phyloP scores from a whole-genome alignment of 2,888 invertebrate genomes.

The Encarsia formosa region DNA sequence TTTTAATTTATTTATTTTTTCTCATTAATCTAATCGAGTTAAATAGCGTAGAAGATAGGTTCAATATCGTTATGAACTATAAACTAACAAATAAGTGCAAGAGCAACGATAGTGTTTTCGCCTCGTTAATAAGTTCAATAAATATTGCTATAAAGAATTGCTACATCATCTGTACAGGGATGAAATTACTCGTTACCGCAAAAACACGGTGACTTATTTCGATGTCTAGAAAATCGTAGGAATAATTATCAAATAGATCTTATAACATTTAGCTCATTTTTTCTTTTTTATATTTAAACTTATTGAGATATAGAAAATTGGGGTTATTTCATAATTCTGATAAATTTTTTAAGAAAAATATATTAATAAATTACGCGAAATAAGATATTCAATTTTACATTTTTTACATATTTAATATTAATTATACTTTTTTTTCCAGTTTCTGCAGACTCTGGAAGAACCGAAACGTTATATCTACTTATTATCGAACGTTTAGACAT shows the following conservation, averaged over 20 bases:
- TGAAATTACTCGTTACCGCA: slow-evolving; percentile 5
- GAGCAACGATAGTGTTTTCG: slow-evolving; percentile 17
- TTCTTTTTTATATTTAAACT: slow-evolving; percentile 3
- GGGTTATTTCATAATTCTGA: slow-evolving; percentile 8
- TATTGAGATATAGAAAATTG: too few relatives aligned
- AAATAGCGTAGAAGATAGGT: slow-evolving; percentile 13
- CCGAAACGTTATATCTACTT: slow-evolving; percentile 9
- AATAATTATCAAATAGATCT: background rate
- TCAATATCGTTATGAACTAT: slow-evolving; percentile 13
- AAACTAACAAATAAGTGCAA: slow-evolving; percentile 17
- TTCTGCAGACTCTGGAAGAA: slow-evolving; percentile 16
- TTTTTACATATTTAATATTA: slow-evolving; percentile 11
- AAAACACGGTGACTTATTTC: slow-evolving; percentile 3
- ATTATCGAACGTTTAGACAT: slow-evolving; percentile 24
- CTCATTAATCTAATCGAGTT: slow-evolving; percentile 8
- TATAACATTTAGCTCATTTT: slow-evolving; percentile 1
- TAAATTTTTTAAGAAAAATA: slow-evolving; percentile 19
- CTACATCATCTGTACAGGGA: slow-evolving; percentile 13
- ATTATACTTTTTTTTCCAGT: slow-evolving; percentile 9
- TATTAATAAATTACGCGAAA: slow-evolving; percentile 16
- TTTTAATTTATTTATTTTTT: slow-evolving; percentile 2
- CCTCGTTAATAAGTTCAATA: slow-evolving; percentile 11
- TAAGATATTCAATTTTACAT: slow-evolving; percentile 7
- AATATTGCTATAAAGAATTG: slow-evolving; percentile 19
- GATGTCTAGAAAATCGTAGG: slow-evolving; percentile 20